Conservation (phyloP, 2,888 invertebrate species). For the Peribatodes rhomboidaria region DNA sequence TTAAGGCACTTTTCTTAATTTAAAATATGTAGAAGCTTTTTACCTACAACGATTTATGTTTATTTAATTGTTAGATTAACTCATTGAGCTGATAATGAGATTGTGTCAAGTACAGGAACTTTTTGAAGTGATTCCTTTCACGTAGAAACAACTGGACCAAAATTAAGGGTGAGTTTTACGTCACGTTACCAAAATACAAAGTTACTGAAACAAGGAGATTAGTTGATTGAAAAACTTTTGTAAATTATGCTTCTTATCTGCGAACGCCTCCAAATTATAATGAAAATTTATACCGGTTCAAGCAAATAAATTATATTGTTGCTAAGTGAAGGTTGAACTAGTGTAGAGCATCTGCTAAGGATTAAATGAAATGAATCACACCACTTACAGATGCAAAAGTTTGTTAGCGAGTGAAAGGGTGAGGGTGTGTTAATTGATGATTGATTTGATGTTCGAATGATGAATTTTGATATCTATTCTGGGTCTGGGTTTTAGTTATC, state of each 20-base stretch:
- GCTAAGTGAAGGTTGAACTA: not conserved
- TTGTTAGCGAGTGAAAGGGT: too few relatives aligned
- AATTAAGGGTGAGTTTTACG: slow-evolving; percentile 7
- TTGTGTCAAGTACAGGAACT: not conserved
- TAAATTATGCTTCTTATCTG: slow-evolving; percentile 44
- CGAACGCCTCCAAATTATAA: slow-evolving; percentile 7
- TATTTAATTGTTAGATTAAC: too few relatives aligned
- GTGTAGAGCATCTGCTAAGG: too few relatives aligned
- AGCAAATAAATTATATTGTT: not conserved
- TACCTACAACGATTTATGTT: too few relatives aligned
- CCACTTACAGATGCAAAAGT: too few relatives aligned
- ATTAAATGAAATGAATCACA: not conserved
- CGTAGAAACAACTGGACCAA: not conserved
- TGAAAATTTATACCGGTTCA: slow-evolving; percentile 1
- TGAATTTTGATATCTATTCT: too few relatives aligned
- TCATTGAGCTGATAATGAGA: too few relatives aligned
- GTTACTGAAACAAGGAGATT: slow-evolving; percentile 53
- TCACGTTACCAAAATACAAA: slow-evolving; percentile 10
- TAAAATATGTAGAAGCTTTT: too few relatives aligned
- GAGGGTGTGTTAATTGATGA: too few relatives aligned
- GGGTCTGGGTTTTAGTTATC: too few relatives aligned
- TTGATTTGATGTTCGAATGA: too few relatives aligned
- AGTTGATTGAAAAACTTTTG: slow-evolving; percentile 59
- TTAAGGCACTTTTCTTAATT: too few relatives aligned
- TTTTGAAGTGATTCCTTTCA: not conserved